Evolutionary conservation across 2,888 invertebrate species (phyloP), one percentile per base, ranked within the genome.

Genomic region (Eutolmus rufibarbis): DNA sequence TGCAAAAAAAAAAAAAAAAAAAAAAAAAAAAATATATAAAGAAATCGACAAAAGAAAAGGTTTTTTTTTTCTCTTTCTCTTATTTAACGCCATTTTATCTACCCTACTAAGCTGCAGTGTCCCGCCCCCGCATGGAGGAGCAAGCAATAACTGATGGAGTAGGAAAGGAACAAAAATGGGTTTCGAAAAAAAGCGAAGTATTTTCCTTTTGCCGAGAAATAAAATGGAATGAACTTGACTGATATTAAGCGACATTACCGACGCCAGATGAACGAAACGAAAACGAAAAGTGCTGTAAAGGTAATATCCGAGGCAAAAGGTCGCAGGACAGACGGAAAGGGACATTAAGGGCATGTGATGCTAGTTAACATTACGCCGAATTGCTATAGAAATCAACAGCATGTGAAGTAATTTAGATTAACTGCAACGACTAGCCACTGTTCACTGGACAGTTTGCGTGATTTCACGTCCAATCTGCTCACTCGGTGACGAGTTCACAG

Each of bases 281-380:
- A 56, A 57, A 57, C 57, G 66, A 66, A 66, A 66, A 82, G 43
- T 16, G 16, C 14, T 82, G 66, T 51, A 81, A 82, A 82, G 57
- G 82, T 57, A 82, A 82, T 66, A 66, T 82, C 28, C 16, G 8
- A 37, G 12, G 2, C 37, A 5, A 82, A 51, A 57, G 57, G 57
- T 82, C 9, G n/a, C 57, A 9, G 2, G 57, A 23, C 57, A 57
- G 23, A 9, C 23, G 66, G 37, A n/a, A 56, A 82, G 14, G 46
- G 82, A 82, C 82, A 82, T 82, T 82, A 82, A 37, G 82, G 57
- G 34, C 82, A 82, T 34, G 57, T 82, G 82, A 82, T 82, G 82
- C 57, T 82, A 43, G 57, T 66, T 82, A 66, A 57, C 37, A 37
- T 19, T 66, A 57, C 57, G 28, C 66, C 37, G 23, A 82, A 82